phyloP scores from a whole-genome alignment of 2,113 vertebrate species.

The Myrmophylax atrothorax region DNA sequence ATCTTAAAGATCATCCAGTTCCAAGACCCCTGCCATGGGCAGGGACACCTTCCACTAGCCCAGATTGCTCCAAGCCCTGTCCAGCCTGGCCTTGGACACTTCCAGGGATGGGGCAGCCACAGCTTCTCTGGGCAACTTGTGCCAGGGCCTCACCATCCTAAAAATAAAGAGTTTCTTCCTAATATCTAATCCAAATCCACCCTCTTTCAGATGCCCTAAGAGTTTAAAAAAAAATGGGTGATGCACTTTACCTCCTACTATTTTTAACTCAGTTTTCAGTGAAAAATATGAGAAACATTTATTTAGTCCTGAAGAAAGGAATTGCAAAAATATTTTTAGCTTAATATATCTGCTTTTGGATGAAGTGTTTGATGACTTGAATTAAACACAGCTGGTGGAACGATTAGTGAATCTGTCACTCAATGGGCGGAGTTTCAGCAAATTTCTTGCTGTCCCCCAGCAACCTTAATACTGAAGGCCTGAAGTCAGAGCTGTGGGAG shows the following conservation, averaged over 20 bases:
- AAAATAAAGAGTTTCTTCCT: not conserved
- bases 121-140: not conserved
- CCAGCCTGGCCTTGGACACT: not conserved
- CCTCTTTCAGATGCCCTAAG: not conserved
- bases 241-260: not conserved
- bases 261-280: not conserved
- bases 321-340: constrained; percentile 13
- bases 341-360: not conserved
- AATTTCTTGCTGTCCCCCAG: not conserved
- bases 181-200: not conserved
- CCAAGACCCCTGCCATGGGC: not conserved
- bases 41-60: not conserved
- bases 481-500: not conserved
- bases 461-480: not conserved
- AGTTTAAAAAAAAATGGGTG: not conserved
- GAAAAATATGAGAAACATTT: not conserved
- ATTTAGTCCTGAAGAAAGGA: not conserved
- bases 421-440: not conserved
- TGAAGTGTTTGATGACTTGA: not conserved
- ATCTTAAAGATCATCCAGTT: not conserved
- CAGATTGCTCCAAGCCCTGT: not conserved
- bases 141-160: not conserved
- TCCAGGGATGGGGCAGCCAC: not conserved
- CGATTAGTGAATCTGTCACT: not conserved
- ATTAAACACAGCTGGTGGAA: constrained; percentile 38